Conservation (phyloP, 2,888 invertebrate genomes). For the Parochlus steinenii region DNA sequence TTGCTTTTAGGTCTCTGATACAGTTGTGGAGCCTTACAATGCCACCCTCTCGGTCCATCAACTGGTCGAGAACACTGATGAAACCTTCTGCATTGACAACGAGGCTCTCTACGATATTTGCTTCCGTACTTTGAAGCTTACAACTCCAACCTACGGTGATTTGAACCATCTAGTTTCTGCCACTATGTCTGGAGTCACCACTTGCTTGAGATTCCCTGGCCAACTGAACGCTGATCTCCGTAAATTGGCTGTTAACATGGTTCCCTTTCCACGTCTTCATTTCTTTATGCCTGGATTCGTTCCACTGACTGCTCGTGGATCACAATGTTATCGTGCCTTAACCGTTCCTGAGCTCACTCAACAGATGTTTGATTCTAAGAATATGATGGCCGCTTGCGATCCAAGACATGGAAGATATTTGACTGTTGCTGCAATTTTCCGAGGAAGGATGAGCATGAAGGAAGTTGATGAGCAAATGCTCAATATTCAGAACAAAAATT, state of each 20-base stretch:
- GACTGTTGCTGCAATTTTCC: constrained; percentile 81
- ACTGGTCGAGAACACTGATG: constrained; percentile 79
- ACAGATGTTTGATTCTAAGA: constrained; percentile 89
- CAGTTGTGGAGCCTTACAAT: constrained; percentile 65
- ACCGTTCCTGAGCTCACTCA: constrained; percentile 84
- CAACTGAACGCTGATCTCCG: constrained; percentile 82
- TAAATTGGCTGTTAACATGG: constrained; percentile 91
- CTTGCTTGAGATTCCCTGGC: constrained; percentile 79
- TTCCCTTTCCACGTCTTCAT: constrained; percentile 89
- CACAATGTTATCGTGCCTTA: constrained; percentile 77
- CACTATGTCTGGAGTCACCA: constrained; percentile 79
- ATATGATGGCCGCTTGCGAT: constrained; percentile 95
- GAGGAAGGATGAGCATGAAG: constrained; percentile 89
- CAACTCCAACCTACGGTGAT: constrained; percentile 84
- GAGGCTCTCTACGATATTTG: constrained; percentile 88
- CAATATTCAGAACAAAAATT: constrained; percentile 90
- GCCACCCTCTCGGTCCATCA: constrained; percentile 79
- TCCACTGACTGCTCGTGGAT: constrained; percentile 76
- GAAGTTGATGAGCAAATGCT: constrained; percentile 86
- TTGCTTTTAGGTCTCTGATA: no score
- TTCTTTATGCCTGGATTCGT: constrained; percentile 96
- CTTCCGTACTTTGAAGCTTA: constrained; percentile 74
- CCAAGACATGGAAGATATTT: constrained; percentile 83
- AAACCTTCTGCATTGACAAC: constrained; percentile 83
- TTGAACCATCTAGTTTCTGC: constrained; percentile 80